phyloP scores from a whole-genome alignment of 2,888 invertebrate genomes.

The Protonemura montana region DNA sequence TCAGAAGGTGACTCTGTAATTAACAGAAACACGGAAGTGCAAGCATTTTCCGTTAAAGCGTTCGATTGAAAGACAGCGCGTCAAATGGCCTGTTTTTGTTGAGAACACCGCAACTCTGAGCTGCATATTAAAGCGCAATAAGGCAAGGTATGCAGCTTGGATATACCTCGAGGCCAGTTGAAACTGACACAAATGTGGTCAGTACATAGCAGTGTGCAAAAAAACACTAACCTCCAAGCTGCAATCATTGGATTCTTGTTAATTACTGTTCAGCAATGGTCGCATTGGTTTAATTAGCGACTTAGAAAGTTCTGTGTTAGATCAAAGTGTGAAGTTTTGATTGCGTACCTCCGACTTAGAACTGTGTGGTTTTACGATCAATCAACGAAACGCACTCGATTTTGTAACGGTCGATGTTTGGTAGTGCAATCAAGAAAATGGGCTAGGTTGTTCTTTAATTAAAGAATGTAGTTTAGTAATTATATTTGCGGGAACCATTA shows the following conservation, averaged over 20 bases:
- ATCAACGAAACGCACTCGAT: not conserved
- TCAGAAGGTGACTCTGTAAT: not conserved
- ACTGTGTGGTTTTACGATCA: not conserved
- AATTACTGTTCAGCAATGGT: not conserved
- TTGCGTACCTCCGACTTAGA: not conserved
- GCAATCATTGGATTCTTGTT: not conserved
- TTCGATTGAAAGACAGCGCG: not conserved
- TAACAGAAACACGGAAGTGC: not conserved
- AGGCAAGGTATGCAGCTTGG: not conserved
- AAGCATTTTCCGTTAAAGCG: not conserved
- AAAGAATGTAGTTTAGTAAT: not conserved
- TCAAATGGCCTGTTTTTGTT: not conserved
- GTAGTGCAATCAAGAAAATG: not conserved
- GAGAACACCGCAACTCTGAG: too few species aligned
- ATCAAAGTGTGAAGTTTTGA: conserved; percentile 15
- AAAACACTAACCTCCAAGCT: not conserved
- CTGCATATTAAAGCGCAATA: too few species aligned
- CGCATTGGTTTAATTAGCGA: conserved; percentile 25
- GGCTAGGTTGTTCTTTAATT: not conserved
- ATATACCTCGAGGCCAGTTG: not conserved
- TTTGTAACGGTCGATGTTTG: not conserved
- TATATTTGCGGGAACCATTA: not conserved
- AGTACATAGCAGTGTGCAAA: not conserved
- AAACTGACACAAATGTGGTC: conserved; percentile 10
- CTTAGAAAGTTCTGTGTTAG: conserved; percentile 23